Percentiles rank a stretch among this genome's conserved stretches.
phyloP scores from a whole-genome alignment of 2,888 invertebrate genomes.

The Diarsia mendica region DNA sequence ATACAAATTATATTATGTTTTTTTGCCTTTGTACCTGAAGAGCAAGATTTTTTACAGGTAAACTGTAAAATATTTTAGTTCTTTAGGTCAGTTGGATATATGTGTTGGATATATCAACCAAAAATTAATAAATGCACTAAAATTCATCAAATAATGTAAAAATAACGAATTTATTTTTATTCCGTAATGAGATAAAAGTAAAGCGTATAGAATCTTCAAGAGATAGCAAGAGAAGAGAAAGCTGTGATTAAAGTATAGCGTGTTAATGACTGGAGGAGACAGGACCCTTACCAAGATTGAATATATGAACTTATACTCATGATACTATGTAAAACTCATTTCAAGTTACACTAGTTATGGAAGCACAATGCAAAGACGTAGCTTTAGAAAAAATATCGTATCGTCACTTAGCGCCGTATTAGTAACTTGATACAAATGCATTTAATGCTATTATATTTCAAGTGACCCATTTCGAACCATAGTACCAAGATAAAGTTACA shows the following conservation, averaged over 20 bases:
- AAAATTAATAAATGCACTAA: constrained; percentile 68
- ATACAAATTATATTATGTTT: neutral
- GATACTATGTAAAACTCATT: constrained; percentile 59
- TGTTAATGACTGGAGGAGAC: constrained; percentile 84
- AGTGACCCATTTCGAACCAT: constrained; percentile 66
- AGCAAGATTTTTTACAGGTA: too few species aligned
- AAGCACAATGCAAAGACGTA: constrained; percentile 55
- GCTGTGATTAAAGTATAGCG: constrained; percentile 75
- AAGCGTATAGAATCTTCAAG: constrained; percentile 77
- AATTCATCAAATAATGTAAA: constrained; percentile 74
- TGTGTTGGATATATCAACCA: too few species aligned
- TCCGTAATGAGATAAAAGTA: constrained; percentile 65
- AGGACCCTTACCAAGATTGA: constrained; percentile 69
- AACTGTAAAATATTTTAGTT: neutral
- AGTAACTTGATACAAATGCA: constrained; percentile 59
- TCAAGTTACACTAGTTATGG: constrained; percentile 44
- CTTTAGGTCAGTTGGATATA: neutral
- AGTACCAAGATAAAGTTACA: constrained; percentile 74
- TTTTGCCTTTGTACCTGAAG: neutral
- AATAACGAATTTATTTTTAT: constrained; percentile 49
- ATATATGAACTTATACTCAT: constrained; percentile 49
- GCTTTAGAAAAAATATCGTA: constrained; percentile 42
- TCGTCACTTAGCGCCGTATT: constrained; percentile 58
- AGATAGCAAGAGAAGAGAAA: constrained; percentile 77
- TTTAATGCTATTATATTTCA: constrained; percentile 55